Conservation (phyloP, 2,888 invertebrate species). For the Clivina fossor region DNA sequence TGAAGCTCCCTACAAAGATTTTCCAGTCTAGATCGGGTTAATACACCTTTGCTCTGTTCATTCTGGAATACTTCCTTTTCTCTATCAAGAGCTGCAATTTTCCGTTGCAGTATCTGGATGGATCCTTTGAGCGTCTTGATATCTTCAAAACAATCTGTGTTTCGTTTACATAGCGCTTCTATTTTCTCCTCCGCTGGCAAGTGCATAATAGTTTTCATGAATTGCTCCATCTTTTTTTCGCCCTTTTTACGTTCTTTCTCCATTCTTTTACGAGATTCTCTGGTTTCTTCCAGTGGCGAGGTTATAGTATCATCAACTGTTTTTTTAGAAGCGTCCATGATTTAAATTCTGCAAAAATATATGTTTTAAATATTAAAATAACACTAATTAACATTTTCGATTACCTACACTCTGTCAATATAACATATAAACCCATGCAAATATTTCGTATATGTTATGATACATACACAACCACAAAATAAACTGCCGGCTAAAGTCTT, state of each 20-base stretch:
- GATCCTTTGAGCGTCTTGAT: constrained; percentile 61
- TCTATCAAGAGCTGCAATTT: constrained; percentile 61
- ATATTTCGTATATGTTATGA: no score
- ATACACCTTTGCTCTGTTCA: constrained; percentile 80
- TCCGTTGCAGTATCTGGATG: constrained; percentile 64
- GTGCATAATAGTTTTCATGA: constrained; percentile 63
- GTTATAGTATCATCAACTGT: no score
- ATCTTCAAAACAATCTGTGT: constrained; percentile 74
- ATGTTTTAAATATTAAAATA: no score
- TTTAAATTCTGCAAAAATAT: no score
- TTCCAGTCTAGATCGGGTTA: constrained; percentile 82
- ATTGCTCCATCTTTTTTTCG: constrained; percentile 65
- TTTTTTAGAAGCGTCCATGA: no score
- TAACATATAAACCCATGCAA: no score
- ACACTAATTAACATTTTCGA: no score
- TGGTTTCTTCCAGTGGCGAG: not conserved
- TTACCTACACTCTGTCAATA: no score
- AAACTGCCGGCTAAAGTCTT: no score
- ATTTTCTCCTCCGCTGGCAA: constrained; percentile 69
- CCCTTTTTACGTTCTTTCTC: constrained; percentile 57
- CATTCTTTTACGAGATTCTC: constrained; percentile 44
- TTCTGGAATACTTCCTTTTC: constrained; percentile 82
- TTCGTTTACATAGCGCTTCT: constrained; percentile 70
- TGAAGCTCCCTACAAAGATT: constrained; percentile 90
- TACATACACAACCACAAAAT: no score